Conservation (phyloP, 2,797 vertebrate genomes). For the Pygocentrus nattereri region DNA sequence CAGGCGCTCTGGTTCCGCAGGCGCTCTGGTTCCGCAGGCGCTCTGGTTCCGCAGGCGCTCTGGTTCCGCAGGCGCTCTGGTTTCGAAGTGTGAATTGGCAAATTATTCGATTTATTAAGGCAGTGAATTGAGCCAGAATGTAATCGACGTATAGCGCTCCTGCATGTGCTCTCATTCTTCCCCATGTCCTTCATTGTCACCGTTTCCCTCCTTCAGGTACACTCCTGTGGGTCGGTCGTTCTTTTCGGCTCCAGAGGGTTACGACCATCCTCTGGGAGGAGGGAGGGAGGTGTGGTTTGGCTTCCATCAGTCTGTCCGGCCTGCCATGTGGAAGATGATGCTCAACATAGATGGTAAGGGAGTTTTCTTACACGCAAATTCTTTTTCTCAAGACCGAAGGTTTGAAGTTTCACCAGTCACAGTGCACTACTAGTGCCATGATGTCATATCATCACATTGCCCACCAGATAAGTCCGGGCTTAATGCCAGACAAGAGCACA, state of each 20-base stretch:
- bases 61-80: too few species aligned
- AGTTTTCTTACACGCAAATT: neutral
- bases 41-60: too few species aligned
- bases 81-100: too few species aligned
- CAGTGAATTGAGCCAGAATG: too few species aligned
- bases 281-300: constrained; percentile 99
- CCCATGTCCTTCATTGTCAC: neutral
- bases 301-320: constrained; percentile 97
- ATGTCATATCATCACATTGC: neutral
- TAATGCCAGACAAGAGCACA: neutral
- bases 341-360: constrained; percentile 98
- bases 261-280: constrained; percentile 96
- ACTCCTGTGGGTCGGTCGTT: constrained; percentile 98
- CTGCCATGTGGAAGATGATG: constrained; percentile 99
- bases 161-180: neutral
- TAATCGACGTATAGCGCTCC: too few species aligned
- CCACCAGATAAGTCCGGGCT: constrained; percentile 33
- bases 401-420: neutral
- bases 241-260: constrained; percentile 97
- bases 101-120: too few species aligned
- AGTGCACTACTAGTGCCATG: neutral
- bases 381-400: too few species aligned
- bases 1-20: too few species aligned
- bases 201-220: constrained; percentile 80
- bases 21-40: too few species aligned